These are phyloP conservation scores for Sphyrna mokarran DNA, from an alignment of 2,113 vertebrate species.

Conservation along the genomic window DNA sequence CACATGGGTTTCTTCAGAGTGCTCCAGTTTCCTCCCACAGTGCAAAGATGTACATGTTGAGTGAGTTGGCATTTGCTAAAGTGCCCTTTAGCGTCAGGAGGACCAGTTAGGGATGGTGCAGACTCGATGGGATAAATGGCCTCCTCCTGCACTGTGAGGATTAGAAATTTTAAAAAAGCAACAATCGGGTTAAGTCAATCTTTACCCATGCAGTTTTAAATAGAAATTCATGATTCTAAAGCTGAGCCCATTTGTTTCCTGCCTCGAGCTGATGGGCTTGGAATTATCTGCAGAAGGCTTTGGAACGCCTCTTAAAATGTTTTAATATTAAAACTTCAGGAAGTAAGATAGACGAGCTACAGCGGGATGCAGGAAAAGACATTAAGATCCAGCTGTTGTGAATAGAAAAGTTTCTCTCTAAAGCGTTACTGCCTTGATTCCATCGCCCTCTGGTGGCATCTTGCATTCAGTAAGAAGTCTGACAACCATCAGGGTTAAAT, in stretches of 20 bases:
- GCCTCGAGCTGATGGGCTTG: background rate
- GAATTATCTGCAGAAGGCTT: background rate
- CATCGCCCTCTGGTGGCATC: slow-evolving; percentile 1
- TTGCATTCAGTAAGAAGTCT: no score
- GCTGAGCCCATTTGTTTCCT: background rate
- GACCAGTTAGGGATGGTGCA: no score
- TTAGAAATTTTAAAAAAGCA: no score
- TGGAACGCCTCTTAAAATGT: background rate
- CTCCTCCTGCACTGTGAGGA: no score
- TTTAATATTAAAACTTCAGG: background rate
- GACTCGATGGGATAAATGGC: no score
- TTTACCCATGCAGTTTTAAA: background rate
- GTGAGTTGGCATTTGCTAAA: no score
- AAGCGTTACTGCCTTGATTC: background rate
- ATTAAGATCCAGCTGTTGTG: no score
- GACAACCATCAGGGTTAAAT: no score
- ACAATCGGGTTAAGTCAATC: background rate
- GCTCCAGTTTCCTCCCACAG: no score
- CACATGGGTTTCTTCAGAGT: no score
- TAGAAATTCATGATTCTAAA: background rate
- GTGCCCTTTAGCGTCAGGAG: no score
- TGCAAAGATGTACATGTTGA: no score
- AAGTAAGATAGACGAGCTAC: background rate
- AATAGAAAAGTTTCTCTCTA: background rate
- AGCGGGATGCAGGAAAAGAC: background rate